Base-by-base conservation (phyloP, 2,888 invertebrate genomes). In the Mantis religiosa region DNA sequence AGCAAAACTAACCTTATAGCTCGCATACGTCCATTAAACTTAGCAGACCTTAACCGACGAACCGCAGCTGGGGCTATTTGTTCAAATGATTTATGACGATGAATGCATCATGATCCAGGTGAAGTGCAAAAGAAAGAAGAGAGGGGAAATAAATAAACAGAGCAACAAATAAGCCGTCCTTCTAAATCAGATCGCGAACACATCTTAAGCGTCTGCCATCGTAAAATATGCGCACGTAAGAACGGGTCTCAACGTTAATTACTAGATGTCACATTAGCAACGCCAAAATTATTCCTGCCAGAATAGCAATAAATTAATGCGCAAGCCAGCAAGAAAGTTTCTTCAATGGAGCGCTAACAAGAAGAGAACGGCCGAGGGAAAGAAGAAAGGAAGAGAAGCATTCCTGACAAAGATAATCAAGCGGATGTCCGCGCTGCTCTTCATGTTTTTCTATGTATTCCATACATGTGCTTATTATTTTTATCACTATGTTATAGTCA, bases 261-360 rank as follows among this genome's bases (percentile, higher is more conserved):
- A 87, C 71, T 87, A 12, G 27, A 87, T 28, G 54, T 87, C 87
- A 27, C 87, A 87, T 87, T 87, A 87, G 87, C 87, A 71, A 30
- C 71, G 87, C 71, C 86, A 30, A 87, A 87, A 87, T 87, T 87
- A 71, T 87, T 87, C 27, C 81, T 87, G 87, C 82, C 87, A 82
- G 47, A 54, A 27, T 87, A 82, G 87, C 87, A 82, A 87, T 87
- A 87, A 87, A 87, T 87, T 54, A 28, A 87, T n/a, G 87, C 54
- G n/a, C 87, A 71, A 71, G 71, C 87, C 87, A 28, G 87, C 87
- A 87, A 82, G 71, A 54, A 87, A 87, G 87, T 87, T 54, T 87
- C 87, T 87, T 71, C 85, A 85, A 85, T 85, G 28, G 28, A n/a
- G 28, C 28, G 41, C 85, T 85, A 85, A 85, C 85, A 47, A 85